phyloP scores from a whole-genome alignment of 2,113 vertebrate species.

The Plecotus auritus region DNA sequence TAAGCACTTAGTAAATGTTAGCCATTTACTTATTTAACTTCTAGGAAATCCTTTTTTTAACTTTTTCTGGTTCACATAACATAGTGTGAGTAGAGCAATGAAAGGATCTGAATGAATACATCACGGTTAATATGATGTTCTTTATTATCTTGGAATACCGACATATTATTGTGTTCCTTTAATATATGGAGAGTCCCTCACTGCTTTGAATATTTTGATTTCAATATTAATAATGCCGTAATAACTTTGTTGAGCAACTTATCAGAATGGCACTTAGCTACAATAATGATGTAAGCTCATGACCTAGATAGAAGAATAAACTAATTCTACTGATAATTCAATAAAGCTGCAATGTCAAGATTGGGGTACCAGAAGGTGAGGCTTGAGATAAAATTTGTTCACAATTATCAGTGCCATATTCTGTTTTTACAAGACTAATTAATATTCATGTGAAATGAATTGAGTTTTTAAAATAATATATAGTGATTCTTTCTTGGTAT shows the following conservation, averaged over 20 bases:
- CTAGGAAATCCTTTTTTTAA: background rate
- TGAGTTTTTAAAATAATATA: background rate
- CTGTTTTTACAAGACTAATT: background rate
- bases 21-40: background rate
- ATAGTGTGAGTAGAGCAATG: background rate
- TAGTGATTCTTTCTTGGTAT: background rate
- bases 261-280: background rate
- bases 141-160: background rate
- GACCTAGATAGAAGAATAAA: background rate
- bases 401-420: background rate
- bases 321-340: background rate
- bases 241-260: background rate
- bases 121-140: background rate
- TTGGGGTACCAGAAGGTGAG: background rate
- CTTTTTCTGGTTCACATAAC: background rate
- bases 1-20: background rate
- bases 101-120: background rate
- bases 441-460: background rate
- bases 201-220: background rate
- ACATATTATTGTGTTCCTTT: background rate
- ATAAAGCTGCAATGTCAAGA: background rate
- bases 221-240: background rate
- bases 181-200: background rate
- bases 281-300: background rate
- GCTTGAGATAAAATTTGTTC: background rate